phyloP scores from a whole-genome alignment of 2,797 vertebrate genomes.

The Poeciliopsis gracilis region DNA sequence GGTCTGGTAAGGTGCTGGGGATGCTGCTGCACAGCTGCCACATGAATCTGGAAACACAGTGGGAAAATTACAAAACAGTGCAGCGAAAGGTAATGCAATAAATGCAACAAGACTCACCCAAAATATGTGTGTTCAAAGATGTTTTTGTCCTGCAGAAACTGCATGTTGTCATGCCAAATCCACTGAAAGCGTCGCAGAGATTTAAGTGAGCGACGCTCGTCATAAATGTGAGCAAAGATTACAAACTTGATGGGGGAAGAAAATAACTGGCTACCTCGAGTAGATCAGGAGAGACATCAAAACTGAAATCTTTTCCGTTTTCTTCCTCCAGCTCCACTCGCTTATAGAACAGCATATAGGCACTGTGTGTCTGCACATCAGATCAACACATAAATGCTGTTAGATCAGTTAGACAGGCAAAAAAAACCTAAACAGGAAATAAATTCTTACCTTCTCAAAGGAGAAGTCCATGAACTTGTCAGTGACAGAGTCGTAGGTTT shows the following conservation, averaged over 20 bases:
- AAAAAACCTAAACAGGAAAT: accelerated
- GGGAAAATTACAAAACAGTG: accelerated
- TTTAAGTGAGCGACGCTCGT: not conserved
- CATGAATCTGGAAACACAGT: conserved; percentile 89
- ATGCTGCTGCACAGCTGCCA: conserved; percentile 99
- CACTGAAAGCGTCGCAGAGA: conserved; percentile 82
- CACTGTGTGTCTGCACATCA: conserved; percentile 90
- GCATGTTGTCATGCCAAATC: conserved; percentile 99
- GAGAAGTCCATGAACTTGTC: conserved; percentile 99
- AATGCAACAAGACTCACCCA: conserved; percentile 82
- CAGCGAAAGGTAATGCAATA: not conserved
- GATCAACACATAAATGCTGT: not conserved
- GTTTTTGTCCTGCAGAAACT: conserved; percentile 99
- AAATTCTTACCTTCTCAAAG: conserved; percentile 92
- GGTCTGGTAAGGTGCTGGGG: conserved; percentile 96
- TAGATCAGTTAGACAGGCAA: accelerated
- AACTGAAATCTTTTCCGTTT: conserved; percentile 93
- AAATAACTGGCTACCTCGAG: conserved; percentile 74
- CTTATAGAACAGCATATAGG: conserved; percentile 99
- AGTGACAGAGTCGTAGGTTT: conserved; percentile 98
- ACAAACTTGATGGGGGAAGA: accelerated
- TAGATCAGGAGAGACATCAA: conserved; percentile 94
- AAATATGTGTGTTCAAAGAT: conserved; percentile 99
- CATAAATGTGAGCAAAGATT: not conserved
- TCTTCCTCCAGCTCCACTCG: conserved; percentile 96